Percentiles rank a stretch among this genome's conserved stretches.
Evolutionary conservation across 2,797 vertebrate species (phyloP).

Genomic region (Hoplostethus atlanticus): DNA sequence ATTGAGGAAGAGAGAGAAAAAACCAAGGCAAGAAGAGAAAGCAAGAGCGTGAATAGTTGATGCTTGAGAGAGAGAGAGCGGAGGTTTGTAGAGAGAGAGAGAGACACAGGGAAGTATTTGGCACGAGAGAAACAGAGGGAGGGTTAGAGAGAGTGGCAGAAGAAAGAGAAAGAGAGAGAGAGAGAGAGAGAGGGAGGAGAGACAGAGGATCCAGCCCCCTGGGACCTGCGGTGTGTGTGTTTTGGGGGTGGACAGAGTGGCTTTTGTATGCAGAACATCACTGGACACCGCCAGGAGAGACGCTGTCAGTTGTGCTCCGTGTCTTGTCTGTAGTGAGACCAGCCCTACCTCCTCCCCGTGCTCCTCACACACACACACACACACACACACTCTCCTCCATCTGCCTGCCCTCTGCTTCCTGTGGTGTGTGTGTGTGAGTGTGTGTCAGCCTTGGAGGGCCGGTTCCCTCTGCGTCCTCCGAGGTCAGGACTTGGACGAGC

Average conservation of each 20-base stretch:
- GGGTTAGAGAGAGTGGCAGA: slow-evolving; percentile 26
- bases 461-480: slow-evolving; percentile 23
- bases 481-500: slow-evolving; percentile 31
- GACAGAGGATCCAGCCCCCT: slow-evolving; percentile 72
- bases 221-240: slow-evolving; percentile 65
- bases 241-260: slow-evolving; percentile 73
- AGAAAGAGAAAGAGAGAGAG: slow-evolving; percentile 15
- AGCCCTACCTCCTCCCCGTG: slow-evolving; percentile 72
- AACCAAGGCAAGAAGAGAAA: slow-evolving; percentile 33
- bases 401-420: slow-evolving; percentile 57
- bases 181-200: slow-evolving; percentile 70
- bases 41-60: slow-evolving; percentile 29
- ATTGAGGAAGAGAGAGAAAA: neutral
- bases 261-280: slow-evolving; percentile 75
- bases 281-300: slow-evolving; percentile 67
- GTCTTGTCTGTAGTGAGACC: slow-evolving; percentile 75
- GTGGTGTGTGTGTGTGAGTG: slow-evolving; percentile 25
- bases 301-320: slow-evolving; percentile 69
- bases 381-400: slow-evolving; percentile 50
- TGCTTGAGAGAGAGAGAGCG: slow-evolving; percentile 12
- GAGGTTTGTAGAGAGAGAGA: slow-evolving; percentile 40
- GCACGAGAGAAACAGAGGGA: slow-evolving; percentile 35
- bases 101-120: neutral
- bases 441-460: slow-evolving; percentile 22
- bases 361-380: slow-evolving; percentile 45